Percentiles rank a stretch among this genome's conserved stretches.
phyloP scores from a whole-genome alignment of 2,797 vertebrate genomes.

The Eutrigla gurnardus region DNA sequence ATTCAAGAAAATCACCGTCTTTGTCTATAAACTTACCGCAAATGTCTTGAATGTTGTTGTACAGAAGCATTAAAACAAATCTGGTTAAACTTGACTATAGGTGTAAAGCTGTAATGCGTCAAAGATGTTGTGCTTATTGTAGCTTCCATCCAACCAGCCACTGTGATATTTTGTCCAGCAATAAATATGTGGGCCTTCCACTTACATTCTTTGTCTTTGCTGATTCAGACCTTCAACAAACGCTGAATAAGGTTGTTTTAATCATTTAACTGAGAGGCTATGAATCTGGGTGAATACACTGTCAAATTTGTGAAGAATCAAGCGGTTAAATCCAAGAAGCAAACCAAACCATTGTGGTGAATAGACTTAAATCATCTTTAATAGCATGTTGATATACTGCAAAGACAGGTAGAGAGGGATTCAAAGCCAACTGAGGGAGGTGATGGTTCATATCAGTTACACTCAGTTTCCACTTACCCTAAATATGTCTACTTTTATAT shows the following conservation, averaged over 20 bases:
- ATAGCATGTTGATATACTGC: conserved; percentile 84
- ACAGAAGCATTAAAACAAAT: conserved; percentile 16
- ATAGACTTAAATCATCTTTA: conserved; percentile 84
- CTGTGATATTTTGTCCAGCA: background rate
- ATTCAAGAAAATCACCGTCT: conserved; percentile 1
- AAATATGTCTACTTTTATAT: conserved; percentile 50
- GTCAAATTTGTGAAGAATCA: background rate
- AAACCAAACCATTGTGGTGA: conserved; percentile 50
- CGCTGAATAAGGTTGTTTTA: background rate
- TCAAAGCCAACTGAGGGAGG: conserved; percentile 73
- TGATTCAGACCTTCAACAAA: conserved; percentile 4
- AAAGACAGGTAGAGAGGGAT: conserved; percentile 77
- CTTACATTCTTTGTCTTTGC: conserved; percentile 3
- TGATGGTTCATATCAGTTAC: conserved; percentile 62
- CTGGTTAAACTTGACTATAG: conserved; percentile 34
- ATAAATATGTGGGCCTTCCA: conserved; percentile 13
- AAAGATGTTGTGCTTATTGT: conserved; percentile 13
- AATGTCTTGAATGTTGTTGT: conserved; percentile 25
- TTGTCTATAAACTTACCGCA: conserved; percentile 20
- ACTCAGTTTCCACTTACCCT: conserved; percentile 62
- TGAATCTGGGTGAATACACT: background rate
- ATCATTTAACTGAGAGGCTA: background rate
- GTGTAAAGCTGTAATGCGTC: conserved; percentile 18
- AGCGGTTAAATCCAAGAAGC: conserved; percentile 45
- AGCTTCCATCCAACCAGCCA: conserved; percentile 5